A percentile compares a stretch with the other conserved stretches of the same genome.
Evolutionary conservation across 2,888 invertebrate species (phyloP).

Genomic region (Autographa gamma): DNA sequence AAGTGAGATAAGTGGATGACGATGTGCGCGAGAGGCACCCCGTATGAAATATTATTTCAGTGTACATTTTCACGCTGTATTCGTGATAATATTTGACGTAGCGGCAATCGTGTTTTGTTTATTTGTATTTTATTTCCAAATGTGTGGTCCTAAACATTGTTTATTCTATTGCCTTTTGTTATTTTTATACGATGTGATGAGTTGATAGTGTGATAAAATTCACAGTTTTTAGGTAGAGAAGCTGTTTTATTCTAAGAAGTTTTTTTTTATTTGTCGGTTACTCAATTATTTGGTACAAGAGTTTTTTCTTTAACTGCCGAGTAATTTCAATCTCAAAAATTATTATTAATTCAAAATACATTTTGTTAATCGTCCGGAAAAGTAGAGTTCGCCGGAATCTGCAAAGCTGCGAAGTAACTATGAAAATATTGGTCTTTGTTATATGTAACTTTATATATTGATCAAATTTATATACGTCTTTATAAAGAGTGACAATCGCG

Average conservation of each 20-base stretch:
- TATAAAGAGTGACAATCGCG: slow-evolving; percentile 25
- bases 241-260: neutral
- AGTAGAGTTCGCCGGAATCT: too few species aligned
- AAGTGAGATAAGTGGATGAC: slow-evolving; percentile 84
- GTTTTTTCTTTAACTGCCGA: neutral
- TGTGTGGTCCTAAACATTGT: neutral
- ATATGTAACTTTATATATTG: too few species aligned
- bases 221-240: neutral
- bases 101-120: slow-evolving; percentile 22
- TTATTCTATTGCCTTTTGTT: neutral
- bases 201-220: neutral
- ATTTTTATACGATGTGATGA: neutral
- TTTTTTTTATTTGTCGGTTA: too few species aligned
- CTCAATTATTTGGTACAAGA: neutral
- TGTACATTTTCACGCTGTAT: slow-evolving; percentile 34
- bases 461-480: neutral
- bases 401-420: too few species aligned
- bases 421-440: too few species aligned
- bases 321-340: too few species aligned
- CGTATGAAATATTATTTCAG: slow-evolving; percentile 68
- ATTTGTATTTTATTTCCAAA: slow-evolving; percentile 37
- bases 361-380: too few species aligned
- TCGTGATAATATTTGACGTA: slow-evolving; percentile 29
- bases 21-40: slow-evolving; percentile 72
- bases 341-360: too few species aligned